Conservation (phyloP, 92 coral and sea anemone genomes). For the Paramuricea clavata region DNA sequence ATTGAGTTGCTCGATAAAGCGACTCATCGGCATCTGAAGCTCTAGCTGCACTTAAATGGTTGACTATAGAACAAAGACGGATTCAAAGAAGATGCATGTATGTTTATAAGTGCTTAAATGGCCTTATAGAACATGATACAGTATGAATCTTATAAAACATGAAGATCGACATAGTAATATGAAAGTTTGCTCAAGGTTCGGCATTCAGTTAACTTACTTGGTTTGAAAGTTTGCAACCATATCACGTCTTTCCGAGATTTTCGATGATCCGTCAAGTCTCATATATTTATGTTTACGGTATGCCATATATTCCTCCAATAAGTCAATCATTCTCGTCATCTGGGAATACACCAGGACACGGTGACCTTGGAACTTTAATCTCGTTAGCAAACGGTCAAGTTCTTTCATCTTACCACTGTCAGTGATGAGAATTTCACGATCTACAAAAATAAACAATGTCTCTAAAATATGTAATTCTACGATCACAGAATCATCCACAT, state of each 20-base stretch:
- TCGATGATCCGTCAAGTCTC: conserved; percentile 97
- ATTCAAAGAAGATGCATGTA: not conserved
- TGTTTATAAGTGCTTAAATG: not conserved
- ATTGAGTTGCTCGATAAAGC: too few species aligned
- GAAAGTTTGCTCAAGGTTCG: too few species aligned
- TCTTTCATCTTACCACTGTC: conserved; percentile 98
- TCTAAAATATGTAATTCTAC: too few species aligned
- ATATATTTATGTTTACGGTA: conserved; percentile 95
- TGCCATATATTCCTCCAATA: conserved; percentile 98
- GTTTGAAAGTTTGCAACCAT: conserved; percentile 98
- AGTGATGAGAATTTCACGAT: conserved; percentile 87
- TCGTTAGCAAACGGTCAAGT: conserved; percentile 87
- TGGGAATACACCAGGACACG: conserved; percentile 96
- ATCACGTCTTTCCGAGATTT: conserved; percentile 94
- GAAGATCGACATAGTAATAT: too few species aligned
- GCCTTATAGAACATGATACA: not conserved
- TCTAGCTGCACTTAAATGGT: too few species aligned
- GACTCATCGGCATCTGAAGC: too few species aligned
- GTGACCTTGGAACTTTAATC: conserved; percentile 92
- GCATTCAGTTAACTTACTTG: conserved; percentile 86
- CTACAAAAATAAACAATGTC: too few species aligned
- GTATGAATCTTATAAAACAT: too few species aligned
- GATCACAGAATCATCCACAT: too few species aligned
- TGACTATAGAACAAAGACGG: not conserved
- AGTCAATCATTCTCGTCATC: conserved; percentile 97